Percentiles rank a stretch among this genome's conserved stretches.
phyloP scores from a whole-genome alignment of 1,140 invertebrate genomes.

The Drosophila bocqueti region DNA sequence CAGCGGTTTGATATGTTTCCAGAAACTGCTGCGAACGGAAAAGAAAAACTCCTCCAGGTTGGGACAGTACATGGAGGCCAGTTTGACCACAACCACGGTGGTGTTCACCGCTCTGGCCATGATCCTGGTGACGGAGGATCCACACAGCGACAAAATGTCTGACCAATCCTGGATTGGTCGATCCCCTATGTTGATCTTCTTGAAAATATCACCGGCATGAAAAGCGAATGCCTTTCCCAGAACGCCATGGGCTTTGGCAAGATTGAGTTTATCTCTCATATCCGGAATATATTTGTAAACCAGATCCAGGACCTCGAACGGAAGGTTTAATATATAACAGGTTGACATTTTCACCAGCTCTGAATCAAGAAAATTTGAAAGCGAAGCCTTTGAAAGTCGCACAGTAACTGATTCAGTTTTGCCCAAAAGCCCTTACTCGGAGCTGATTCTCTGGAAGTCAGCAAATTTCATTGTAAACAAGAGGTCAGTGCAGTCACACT shows the following conservation, averaged over 20 bases:
- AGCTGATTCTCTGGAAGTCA: background rate
- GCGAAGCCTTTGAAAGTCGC: background rate
- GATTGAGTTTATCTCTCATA: slow-evolving; percentile 9
- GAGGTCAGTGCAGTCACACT: background rate
- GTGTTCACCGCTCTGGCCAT: accelerated
- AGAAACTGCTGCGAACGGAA: background rate
- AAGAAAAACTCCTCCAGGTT: slow-evolving; percentile 11
- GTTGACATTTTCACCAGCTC: background rate
- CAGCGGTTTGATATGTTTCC: slow-evolving; percentile 1
- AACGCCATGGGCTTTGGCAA: background rate
- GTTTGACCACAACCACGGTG: background rate
- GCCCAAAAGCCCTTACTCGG: too few species aligned
- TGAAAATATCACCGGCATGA: background rate
- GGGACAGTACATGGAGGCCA: slow-evolving; percentile 11
- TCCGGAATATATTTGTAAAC: background rate
- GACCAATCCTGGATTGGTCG: background rate
- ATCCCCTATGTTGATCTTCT: background rate
- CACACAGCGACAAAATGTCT: slow-evolving; percentile 6
- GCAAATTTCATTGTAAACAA: background rate
- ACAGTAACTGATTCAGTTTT: background rate
- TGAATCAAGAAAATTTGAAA: background rate
- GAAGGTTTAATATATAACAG: background rate
- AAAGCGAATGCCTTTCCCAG: slow-evolving; percentile 3
- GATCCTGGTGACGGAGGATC: background rate
- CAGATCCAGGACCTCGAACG: background rate